Evolutionary conservation across 1,140 invertebrate genomes (phyloP).

Genomic region (Cephus cinctus): DNA sequence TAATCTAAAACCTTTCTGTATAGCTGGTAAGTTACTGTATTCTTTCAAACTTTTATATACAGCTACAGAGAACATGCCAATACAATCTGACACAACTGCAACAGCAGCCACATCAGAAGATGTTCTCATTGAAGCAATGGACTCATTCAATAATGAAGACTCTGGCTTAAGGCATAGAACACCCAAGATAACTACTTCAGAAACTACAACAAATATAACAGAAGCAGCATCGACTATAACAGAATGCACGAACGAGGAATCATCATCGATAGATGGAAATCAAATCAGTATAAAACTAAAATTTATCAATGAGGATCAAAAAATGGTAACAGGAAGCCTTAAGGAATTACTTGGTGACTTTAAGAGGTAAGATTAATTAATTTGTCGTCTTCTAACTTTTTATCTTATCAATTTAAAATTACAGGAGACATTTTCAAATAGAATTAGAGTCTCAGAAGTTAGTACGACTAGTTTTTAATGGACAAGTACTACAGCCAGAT

Average conservation of each 20-base stretch:
- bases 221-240: slow-evolving; percentile 19
- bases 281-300: slow-evolving; percentile 77
- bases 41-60: no score
- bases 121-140: slow-evolving; percentile 49
- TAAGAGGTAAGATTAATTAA: slow-evolving; percentile 69
- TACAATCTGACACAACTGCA: no score
- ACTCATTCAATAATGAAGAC: slow-evolving; percentile 41
- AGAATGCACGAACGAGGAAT: slow-evolving; percentile 16
- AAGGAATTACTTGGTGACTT: slow-evolving; percentile 81
- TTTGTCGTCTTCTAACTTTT: slow-evolving; percentile 6
- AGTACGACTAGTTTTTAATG: slow-evolving; percentile 85
- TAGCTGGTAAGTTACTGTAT: slow-evolving; percentile 10
- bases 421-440: slow-evolving; percentile 76
- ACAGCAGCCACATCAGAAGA: slow-evolving; percentile 37
- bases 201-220: slow-evolving; percentile 7
- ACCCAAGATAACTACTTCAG: slow-evolving; percentile 15
- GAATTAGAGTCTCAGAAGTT: slow-evolving; percentile 76
- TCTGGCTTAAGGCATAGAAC: slow-evolving; percentile 23
- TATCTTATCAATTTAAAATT: slow-evolving; percentile 41
- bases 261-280: slow-evolving; percentile 30
- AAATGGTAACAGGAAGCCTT: slow-evolving; percentile 73
- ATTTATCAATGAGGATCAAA: slow-evolving; percentile 84
- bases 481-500: slow-evolving; percentile 78
- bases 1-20: slow-evolving; percentile 8
- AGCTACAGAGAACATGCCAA: no score